phyloP scores from a whole-genome alignment of 2,888 invertebrate genomes.

The Erynnis tages region DNA sequence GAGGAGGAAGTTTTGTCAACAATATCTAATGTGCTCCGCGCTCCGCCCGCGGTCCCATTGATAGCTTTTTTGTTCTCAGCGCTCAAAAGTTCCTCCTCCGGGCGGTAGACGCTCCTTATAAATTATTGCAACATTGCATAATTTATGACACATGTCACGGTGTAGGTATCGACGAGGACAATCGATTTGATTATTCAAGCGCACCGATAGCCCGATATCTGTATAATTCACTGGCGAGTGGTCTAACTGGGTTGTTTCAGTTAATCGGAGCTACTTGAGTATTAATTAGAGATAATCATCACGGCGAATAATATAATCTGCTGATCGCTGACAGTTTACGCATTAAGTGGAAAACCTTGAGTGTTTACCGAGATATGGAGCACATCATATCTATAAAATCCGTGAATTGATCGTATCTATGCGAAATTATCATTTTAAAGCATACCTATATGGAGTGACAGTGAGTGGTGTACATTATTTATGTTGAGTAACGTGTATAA shows the following conservation, averaged over 20 bases:
- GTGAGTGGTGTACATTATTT: slow-evolving; percentile 11
- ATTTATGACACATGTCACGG: slow-evolving; percentile 54
- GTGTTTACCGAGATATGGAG: slow-evolving; percentile 42
- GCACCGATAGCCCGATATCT: slow-evolving; percentile 53
- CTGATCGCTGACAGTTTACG: slow-evolving; percentile 54
- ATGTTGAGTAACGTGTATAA: neutral
- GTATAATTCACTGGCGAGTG: slow-evolving; percentile 48
- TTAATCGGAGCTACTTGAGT: slow-evolving; percentile 66
- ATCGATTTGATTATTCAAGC: slow-evolving; percentile 53
- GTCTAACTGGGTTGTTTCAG: slow-evolving; percentile 75
- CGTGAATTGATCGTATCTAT: slow-evolving; percentile 35
- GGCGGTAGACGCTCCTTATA: slow-evolving; percentile 63
- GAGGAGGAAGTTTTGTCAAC: slow-evolving; percentile 80
- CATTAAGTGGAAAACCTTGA: slow-evolving; percentile 57
- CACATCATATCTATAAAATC: slow-evolving; percentile 35
- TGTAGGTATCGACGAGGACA: slow-evolving; percentile 47
- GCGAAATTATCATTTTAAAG: slow-evolving; percentile 36
- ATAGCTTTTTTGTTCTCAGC: slow-evolving; percentile 65
- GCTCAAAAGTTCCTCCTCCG: slow-evolving; percentile 56
- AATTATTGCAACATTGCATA: slow-evolving; percentile 64
- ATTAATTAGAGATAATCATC: slow-evolving; percentile 74
- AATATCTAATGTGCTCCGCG: slow-evolving; percentile 79
- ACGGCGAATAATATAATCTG: slow-evolving; percentile 59
- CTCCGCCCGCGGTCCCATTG: slow-evolving; percentile 69
- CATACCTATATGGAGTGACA: slow-evolving; percentile 24